These are phyloP conservation scores for Sycophila sp. DNA, from an alignment of 1,140 invertebrate genomes.

Conservation along the genomic window DNA sequence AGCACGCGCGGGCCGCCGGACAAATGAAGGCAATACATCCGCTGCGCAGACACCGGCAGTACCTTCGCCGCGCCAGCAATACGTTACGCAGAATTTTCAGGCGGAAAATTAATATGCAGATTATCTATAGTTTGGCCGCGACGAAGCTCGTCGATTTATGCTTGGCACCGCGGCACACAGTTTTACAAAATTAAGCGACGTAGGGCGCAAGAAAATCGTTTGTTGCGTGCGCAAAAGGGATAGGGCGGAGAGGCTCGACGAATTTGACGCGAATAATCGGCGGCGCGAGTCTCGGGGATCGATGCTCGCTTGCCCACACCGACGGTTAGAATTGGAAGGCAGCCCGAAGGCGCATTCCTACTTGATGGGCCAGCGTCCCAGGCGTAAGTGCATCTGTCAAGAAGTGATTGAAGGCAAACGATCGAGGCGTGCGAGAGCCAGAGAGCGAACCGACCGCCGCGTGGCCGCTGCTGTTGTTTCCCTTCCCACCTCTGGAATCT, in stretches of 20 bases:
- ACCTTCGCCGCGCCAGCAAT: neutral
- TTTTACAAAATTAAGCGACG: neutral
- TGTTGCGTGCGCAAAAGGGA: neutral
- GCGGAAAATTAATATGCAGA: conserved; percentile 30
- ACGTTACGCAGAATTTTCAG: conserved; percentile 27
- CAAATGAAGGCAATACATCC: conserved; percentile 31
- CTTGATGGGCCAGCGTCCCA: conserved; percentile 53
- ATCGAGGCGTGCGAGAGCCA: conserved; percentile 46
- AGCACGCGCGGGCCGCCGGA: neutral
- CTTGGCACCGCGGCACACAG: neutral
- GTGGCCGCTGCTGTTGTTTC: conserved; percentile 10
- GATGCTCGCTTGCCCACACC: conserved; percentile 8
- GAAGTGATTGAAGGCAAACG: conserved; percentile 63
- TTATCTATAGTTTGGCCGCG: conserved; percentile 20
- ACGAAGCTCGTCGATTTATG: neutral
- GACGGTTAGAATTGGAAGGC: conserved; percentile 40
- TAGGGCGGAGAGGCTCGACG: neutral
- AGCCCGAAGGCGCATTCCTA: conserved; percentile 50
- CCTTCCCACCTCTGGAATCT: conserved; percentile 46
- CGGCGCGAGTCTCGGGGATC: neutral
- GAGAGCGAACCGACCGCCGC: conserved; percentile 1
- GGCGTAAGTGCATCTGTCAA: conserved; percentile 62
- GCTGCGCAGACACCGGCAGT: neutral
- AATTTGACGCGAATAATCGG: neutral
- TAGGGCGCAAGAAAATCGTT: conserved; percentile 12